Percentiles rank a stretch among this genome's conserved stretches.
Evolutionary conservation across 1,140 invertebrate species (phyloP).

Genomic region (Adelges cooleyi): DNA sequence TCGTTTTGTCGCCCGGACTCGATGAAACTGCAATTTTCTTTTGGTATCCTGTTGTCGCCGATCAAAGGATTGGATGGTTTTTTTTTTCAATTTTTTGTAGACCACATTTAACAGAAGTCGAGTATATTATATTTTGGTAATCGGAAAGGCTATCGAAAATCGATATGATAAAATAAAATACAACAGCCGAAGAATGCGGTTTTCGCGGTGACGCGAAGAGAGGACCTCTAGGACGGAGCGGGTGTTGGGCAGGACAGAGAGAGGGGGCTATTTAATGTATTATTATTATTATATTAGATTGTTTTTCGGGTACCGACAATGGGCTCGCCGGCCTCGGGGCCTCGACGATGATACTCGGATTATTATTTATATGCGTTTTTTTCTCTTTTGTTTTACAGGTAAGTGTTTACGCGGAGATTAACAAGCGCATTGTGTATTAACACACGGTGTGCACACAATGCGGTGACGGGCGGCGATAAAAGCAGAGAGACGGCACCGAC

Average conservation of each 20-base stretch:
- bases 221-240: too few relatives aligned
- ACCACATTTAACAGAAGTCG: too few relatives aligned
- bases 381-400: slow-evolving; percentile 23
- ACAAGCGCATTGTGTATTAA: slow-evolving; percentile 19
- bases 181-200: slow-evolving; percentile 3
- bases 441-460: background rate
- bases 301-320: slow-evolving; percentile 14
- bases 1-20: too few relatives aligned
- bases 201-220: background rate
- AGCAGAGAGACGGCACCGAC: slow-evolving; percentile 4
- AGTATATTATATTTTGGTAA: too few relatives aligned
- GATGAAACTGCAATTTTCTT: too few relatives aligned
- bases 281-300: too few relatives aligned
- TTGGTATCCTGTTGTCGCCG: background rate
- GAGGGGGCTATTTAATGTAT: background rate
- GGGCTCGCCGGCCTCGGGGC: slow-evolving; percentile 19
- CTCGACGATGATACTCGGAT: slow-evolving; percentile 21
- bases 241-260: background rate
- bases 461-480: background rate
- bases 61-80: slow-evolving; percentile 20
- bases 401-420: slow-evolving; percentile 23
- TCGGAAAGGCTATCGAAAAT: too few relatives aligned
- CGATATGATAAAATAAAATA: too few relatives aligned
- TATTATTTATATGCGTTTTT: background rate
- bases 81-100: too few relatives aligned